A percentile compares a stretch with the other conserved stretches of the same genome.
Evolutionary conservation across 2,113 vertebrate species (phyloP).

Genomic region (Pygathrix nemaeus): DNA sequence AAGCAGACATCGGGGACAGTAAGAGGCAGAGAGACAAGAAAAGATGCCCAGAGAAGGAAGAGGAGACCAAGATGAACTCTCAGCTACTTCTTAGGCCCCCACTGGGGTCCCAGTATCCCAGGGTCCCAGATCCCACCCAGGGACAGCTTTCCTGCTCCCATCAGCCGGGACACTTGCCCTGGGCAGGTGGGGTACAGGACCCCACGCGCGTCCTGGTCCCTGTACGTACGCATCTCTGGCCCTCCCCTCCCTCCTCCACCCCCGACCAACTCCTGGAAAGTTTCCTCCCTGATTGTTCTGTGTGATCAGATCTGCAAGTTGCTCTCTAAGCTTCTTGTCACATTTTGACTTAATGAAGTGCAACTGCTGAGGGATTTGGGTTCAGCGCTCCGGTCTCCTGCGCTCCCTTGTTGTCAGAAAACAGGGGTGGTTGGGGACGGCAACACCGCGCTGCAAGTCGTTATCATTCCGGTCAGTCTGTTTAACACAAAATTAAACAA

Average conservation of each 20-base stretch:
- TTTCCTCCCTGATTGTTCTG: constrained; percentile 98
- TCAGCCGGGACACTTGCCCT: constrained; percentile 21
- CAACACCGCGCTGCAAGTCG: constrained; percentile 96
- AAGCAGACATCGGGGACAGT: background rate
- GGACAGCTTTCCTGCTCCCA: background rate
- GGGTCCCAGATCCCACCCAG: background rate
- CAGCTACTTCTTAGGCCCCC: background rate
- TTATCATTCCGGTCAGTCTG: constrained; percentile 99
- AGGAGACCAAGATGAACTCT: background rate
- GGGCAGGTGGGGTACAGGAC: constrained; percentile 57
- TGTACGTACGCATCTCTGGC: fast-evolving
- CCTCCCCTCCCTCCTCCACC: background rate
- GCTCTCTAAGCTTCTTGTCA: constrained; percentile 99
- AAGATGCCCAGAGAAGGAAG: background rate
- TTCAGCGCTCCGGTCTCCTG: constrained; percentile 99
- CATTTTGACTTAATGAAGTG: constrained; percentile 99
- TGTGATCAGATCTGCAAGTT: constrained; percentile 99
- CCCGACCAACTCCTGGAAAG: constrained; percentile 86
- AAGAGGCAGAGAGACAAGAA: background rate
- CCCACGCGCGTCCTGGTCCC: fast-evolving
- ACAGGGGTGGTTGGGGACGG: constrained; percentile 99
- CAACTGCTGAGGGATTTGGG: constrained; percentile 99
- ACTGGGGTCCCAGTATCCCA: background rate
- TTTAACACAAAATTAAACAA: constrained; percentile 99
- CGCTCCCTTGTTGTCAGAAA: constrained; percentile 99